Evolutionary conservation across 1,140 invertebrate genomes (phyloP).

Genomic region (Drosophila auraria): DNA sequence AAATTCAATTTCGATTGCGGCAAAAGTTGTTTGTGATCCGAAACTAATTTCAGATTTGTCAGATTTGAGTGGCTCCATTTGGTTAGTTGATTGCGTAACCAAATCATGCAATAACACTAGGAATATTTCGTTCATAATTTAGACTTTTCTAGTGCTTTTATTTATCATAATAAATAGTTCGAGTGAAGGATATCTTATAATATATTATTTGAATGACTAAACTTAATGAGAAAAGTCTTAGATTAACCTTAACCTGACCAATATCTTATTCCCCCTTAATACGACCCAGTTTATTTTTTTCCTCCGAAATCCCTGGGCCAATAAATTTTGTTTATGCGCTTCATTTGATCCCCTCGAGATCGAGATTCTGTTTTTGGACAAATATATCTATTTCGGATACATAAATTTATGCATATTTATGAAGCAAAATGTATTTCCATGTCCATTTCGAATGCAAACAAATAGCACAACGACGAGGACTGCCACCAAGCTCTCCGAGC

Average conservation of each 20-base stretch:
- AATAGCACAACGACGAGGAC: slow-evolving; percentile 50
- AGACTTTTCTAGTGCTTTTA: neutral
- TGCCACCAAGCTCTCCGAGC: slow-evolving; percentile 57
- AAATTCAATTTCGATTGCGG: slow-evolving; percentile 7
- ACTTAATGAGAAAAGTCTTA: neutral
- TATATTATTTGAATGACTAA: slow-evolving; percentile 2
- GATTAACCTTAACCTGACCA: slow-evolving; percentile 5
- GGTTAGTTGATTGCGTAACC: slow-evolving; percentile 3
- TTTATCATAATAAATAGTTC: neutral
- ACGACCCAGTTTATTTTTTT: slow-evolving; percentile 20
- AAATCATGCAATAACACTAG: neutral
- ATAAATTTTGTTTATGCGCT: slow-evolving; percentile 70
- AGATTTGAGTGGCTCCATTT: slow-evolving; percentile 17
- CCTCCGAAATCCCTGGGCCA: slow-evolving; percentile 55
- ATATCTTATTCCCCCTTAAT: neutral
- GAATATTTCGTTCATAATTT: neutral
- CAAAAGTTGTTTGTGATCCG: slow-evolving; percentile 13
- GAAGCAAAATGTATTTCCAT: slow-evolving; percentile 65
- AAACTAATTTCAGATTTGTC: slow-evolving; percentile 26
- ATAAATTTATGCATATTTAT: slow-evolving; percentile 83
- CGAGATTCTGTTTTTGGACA: slow-evolving; percentile 55
- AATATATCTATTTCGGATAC: slow-evolving; percentile 58
- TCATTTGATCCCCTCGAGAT: slow-evolving; percentile 65
- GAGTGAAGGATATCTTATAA: neutral
- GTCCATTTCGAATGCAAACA: slow-evolving; percentile 82